phyloP scores from a whole-genome alignment of 1,140 invertebrate genomes.

The Helicorthomorpha holstii region DNA sequence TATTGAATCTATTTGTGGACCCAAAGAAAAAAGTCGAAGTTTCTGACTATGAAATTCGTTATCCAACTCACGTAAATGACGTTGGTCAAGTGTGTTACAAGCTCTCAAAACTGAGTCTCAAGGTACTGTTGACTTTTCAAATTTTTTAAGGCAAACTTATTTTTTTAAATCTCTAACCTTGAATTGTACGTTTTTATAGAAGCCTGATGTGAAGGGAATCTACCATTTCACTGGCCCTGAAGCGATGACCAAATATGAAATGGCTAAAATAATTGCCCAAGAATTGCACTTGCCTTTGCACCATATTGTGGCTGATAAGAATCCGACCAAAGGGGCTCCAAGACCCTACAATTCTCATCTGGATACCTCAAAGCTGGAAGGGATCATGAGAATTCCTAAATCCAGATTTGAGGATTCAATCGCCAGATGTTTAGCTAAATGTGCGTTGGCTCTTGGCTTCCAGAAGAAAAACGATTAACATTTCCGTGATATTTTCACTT shows the following conservation, averaged over 20 bases:
- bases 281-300: slow-evolving; percentile 24
- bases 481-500: no score
- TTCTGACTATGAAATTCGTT: slow-evolving; percentile 30
- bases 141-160: background rate
- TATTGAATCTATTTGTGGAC: slow-evolving; percentile 24
- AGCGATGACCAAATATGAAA: slow-evolving; percentile 36
- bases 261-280: slow-evolving; percentile 31
- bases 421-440: slow-evolving; percentile 16
- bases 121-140: slow-evolving; percentile 17
- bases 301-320: slow-evolving; percentile 24
- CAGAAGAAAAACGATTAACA: background rate
- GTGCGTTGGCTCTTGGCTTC: background rate
- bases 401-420: slow-evolving; percentile 29
- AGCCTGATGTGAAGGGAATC: slow-evolving; percentile 22
- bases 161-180: background rate
- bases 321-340: slow-evolving; percentile 19
- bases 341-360: slow-evolving; percentile 32
- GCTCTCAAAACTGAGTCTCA: slow-evolving; percentile 18
- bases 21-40: slow-evolving; percentile 16
- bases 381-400: slow-evolving; percentile 23
- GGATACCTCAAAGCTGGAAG: slow-evolving; percentile 24
- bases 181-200: slow-evolving; percentile 12
- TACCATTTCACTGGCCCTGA: slow-evolving; percentile 36
- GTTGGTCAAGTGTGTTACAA: slow-evolving; percentile 27
- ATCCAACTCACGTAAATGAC: slow-evolving; percentile 30